Conservation (phyloP, 2,797 vertebrate species). For the Buphagus erythrorhynchus region DNA sequence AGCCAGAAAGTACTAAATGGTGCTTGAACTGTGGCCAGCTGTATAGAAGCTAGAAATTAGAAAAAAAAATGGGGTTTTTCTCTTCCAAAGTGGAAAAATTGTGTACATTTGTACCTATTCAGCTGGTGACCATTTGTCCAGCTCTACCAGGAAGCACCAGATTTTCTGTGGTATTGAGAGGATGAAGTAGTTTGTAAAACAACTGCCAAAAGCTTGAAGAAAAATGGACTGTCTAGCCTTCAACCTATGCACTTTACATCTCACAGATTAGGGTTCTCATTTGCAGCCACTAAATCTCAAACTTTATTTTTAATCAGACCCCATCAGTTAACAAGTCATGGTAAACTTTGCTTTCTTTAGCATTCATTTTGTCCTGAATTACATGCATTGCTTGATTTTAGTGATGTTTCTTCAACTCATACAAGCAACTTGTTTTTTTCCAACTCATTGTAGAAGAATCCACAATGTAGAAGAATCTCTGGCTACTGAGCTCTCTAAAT, state of each 20-base stretch:
- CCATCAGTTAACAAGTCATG: not conserved
- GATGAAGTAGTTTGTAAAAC: not conserved
- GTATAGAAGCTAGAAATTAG: slow-evolving; percentile 25
- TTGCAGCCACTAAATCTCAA: not conserved
- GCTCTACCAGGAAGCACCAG: not conserved
- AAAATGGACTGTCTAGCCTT: not conserved
- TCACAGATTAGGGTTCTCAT: not conserved
- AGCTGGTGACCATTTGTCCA: not conserved
- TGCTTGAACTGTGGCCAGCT: slow-evolving; percentile 8
- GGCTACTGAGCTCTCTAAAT: not conserved
- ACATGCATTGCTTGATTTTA: not conserved
- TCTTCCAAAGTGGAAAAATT: not conserved
- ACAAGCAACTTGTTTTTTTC: not conserved
- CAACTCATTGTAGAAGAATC: not conserved
- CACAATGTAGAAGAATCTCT: not conserved
- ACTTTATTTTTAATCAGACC: not conserved
- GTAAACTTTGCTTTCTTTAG: not conserved
- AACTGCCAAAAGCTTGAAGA: not conserved
- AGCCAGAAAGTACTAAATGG: slow-evolving; percentile 26
- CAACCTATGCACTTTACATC: not conserved
- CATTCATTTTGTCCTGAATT: not conserved
- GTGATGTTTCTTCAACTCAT: not conserved
- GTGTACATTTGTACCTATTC: not conserved
- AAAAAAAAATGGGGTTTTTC: not conserved
- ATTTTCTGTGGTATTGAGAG: not conserved